A percentile compares a stretch with the other conserved stretches of the same genome.
Conservation (phyloP, 2,113 vertebrate genomes). For the Bubo scandiacus region DNA sequence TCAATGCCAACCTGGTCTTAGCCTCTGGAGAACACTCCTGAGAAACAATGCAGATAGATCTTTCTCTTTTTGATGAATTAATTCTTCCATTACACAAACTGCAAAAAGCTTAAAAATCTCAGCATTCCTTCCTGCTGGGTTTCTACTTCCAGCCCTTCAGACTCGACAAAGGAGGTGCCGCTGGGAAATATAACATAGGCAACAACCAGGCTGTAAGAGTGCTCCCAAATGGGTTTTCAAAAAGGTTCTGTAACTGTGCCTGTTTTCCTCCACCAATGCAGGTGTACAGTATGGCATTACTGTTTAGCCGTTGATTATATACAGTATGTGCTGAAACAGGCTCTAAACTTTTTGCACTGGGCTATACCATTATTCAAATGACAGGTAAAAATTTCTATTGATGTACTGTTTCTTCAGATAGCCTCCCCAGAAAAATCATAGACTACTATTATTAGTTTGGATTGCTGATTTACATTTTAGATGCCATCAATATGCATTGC, state of each 20-base stretch:
- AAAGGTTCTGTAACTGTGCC: conserved; percentile 4
- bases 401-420: not conserved
- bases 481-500: not conserved
- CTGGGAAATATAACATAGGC: not conserved
- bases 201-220: not conserved
- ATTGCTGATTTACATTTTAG: not conserved
- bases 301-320: not conserved
- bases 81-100: not conserved
- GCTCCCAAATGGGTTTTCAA: conserved; percentile 25
- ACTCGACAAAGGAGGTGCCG: not conserved
- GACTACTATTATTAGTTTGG: not conserved
- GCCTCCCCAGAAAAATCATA: not conserved
- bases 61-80: not conserved
- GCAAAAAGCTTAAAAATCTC: not conserved
- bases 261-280: not conserved
- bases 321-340: not conserved
- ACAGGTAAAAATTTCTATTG: not conserved
- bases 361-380: not conserved
- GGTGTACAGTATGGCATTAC: not conserved
- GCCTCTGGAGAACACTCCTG: not conserved
- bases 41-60: not conserved
- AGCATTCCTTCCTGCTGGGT: not conserved
- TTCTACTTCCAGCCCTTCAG: not conserved
- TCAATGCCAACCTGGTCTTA: not conserved
- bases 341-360: not conserved